Evolutionary conservation across 2,113 vertebrate genomes (phyloP), one percentile per base, ranked within the genome.

Genomic region (Crocuta crocuta): DNA sequence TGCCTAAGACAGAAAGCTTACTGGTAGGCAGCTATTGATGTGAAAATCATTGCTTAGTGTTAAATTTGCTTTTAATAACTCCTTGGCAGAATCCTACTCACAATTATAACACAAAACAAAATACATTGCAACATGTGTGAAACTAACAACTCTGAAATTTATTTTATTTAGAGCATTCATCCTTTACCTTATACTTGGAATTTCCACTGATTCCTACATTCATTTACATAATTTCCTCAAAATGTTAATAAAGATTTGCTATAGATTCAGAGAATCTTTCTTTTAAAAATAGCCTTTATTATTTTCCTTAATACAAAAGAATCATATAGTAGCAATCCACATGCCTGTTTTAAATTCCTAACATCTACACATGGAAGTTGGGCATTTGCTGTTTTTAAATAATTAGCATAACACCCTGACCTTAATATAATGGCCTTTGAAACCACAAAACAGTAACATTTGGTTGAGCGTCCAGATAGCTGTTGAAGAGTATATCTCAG

Each of bases 1-100:
- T 97, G 97, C 55, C 53, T 85, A 89, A 0, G 0, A 71, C 74
- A 92, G 92, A 97, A 96, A 90, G 24, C 76, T 93, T 82, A 48
- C 96, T 89, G 82, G 89, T 78, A 96, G 88, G 76, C 83, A 65
- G 81, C 90, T 91, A 66, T 92, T 94, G 68, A 95, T 79, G 87
- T 84, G 94, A 98, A 95, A 95, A 97, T 98, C 70, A 94, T 95
- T 35, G 23, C 26, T 96, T 94, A 13, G 66, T 95, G 33, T 94
- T 95, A 78, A 98, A 94, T 82, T 95, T 96, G 31, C 61, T 95
- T 95, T 86, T 96, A 92, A 87, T 91, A 92, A 87, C 73, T 95
- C 66, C 33, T 84, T 97, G 93, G 68, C 85, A 86, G 70, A 98
- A 78, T 58, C 11, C 74, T 71, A 82, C n/a, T 39, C 85, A 81